These are phyloP conservation scores for Ennomos quercinarius DNA, from an alignment of 2,888 invertebrate species.

Conservation along the genomic window DNA sequence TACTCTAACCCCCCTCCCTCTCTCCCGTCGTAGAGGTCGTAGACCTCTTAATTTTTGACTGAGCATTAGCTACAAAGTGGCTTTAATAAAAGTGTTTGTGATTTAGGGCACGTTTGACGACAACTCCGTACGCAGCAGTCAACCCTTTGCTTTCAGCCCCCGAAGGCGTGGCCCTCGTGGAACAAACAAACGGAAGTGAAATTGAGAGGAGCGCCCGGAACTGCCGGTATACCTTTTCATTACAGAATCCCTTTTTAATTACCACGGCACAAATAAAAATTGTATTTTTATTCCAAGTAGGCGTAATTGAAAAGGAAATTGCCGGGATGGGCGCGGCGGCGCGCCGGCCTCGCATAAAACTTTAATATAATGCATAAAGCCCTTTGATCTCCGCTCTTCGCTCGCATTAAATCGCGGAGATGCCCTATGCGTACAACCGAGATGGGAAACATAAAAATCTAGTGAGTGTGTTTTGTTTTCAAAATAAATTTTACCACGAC, in stretches of 20 bases:
- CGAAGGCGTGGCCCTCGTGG: conserved; percentile 74
- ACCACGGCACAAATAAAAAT: conserved; percentile 83
- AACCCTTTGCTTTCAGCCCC: conserved; percentile 73
- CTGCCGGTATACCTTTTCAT: conserved; percentile 84
- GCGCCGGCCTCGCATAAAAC: conserved; percentile 78
- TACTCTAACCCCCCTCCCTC: too few relatives aligned
- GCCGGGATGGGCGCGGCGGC: conserved; percentile 70
- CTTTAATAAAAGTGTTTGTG: conserved; percentile 54
- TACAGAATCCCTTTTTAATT: conserved; percentile 85
- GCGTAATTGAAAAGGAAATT: conserved; percentile 85
- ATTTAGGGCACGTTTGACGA: conserved; percentile 62
- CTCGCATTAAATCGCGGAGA: conserved; percentile 75
- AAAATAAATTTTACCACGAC: conserved; percentile 40
- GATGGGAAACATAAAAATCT: conserved; percentile 47
- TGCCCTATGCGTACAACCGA: conserved; percentile 52
- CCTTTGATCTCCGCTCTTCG: conserved; percentile 81
- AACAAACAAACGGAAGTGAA: conserved; percentile 84
- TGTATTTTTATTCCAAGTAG: conserved; percentile 84
- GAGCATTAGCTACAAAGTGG: conserved; percentile 28
- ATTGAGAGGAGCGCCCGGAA: conserved; percentile 83
- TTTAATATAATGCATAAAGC: conserved; percentile 84
- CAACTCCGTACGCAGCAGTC: conserved; percentile 56
- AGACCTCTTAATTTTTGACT: conserved; percentile 1
- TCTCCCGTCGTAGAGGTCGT: too few relatives aligned
- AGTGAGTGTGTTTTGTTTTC: conserved; percentile 29